These are phyloP conservation scores for Limanda limanda DNA, from an alignment of 2,113 vertebrate genomes.

Conservation along the genomic window DNA sequence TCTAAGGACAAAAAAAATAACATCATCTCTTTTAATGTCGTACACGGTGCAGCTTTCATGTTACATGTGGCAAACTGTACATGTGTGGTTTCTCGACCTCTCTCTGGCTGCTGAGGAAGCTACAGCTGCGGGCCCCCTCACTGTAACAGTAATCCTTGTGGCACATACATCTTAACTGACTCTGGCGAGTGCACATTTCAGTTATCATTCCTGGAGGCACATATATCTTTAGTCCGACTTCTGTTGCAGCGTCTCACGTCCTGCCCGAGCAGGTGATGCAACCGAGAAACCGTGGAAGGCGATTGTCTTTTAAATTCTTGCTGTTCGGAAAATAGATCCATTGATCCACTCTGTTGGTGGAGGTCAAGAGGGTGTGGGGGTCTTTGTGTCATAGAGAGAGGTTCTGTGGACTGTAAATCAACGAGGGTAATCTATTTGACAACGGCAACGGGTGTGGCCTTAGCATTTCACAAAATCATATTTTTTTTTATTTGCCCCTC, in stretches of 20 bases:
- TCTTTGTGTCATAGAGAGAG: conserved; percentile 29
- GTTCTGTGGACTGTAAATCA: conserved; percentile 62
- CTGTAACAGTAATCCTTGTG: conserved; percentile 74
- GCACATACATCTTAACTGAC: conserved; percentile 72
- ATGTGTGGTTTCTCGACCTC: conserved; percentile 68
- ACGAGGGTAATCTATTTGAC: conserved; percentile 53
- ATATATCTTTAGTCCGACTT: conserved; percentile 63
- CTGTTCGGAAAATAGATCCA: conserved; percentile 55
- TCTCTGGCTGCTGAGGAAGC: conserved; percentile 67
- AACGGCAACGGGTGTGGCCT: conserved; percentile 42
- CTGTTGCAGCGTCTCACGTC: conserved; percentile 44
- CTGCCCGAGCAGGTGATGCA: conserved; percentile 68
- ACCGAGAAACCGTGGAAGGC: conserved; percentile 28
- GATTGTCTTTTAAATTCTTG: conserved; percentile 58
- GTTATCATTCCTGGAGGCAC: conserved; percentile 70
- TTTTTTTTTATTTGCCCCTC: conserved; percentile 47
- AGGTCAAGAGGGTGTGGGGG: conserved; percentile 37
- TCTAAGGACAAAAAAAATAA: conserved; percentile 35
- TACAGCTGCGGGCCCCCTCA: conserved; percentile 75
- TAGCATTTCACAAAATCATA: conserved; percentile 50
- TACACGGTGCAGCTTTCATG: conserved; percentile 66
- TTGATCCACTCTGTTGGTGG: conserved; percentile 33
- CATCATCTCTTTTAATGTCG: conserved; percentile 25
- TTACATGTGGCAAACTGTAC: conserved; percentile 62
- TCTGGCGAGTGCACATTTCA: conserved; percentile 68